Evolutionary conservation across 2,113 vertebrate species (phyloP).

Genomic region (Mesitornis unicolor): DNA sequence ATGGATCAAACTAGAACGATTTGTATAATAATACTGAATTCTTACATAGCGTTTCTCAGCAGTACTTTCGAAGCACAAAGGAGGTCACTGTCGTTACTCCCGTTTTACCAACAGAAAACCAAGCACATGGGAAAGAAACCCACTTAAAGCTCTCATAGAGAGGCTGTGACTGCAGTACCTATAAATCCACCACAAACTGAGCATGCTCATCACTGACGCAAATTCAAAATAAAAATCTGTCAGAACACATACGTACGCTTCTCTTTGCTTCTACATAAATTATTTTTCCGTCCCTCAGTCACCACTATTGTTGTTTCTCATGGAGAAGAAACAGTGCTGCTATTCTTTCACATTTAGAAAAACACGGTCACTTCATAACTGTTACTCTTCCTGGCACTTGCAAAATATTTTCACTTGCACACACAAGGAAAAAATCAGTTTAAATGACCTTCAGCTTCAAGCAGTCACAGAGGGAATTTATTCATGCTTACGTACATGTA

Average conservation of each 20-base stretch:
- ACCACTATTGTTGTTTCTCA: background rate
- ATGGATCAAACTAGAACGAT: constrained; percentile 12
- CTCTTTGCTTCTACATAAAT: background rate
- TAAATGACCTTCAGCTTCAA: background rate
- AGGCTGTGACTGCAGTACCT: background rate
- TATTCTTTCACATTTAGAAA: background rate
- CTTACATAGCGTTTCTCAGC: constrained; percentile 1
- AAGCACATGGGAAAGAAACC: background rate
- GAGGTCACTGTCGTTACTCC: background rate
- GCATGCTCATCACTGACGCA: background rate
- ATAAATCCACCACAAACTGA: background rate
- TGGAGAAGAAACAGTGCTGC: background rate
- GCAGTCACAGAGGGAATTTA: background rate
- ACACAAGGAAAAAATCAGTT: background rate
- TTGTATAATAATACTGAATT: constrained; percentile 33
- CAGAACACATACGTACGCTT: background rate
- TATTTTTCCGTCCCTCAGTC: background rate
- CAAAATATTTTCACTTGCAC: background rate
- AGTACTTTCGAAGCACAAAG: constrained; percentile 12
- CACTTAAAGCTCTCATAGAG: background rate
- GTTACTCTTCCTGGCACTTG: background rate
- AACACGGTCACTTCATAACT: background rate
- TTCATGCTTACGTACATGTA: background rate
- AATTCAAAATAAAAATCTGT: background rate
- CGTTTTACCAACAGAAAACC: background rate